Conservation (phyloP, 2,888 invertebrate genomes). For the Pasiphila rectangulata region DNA sequence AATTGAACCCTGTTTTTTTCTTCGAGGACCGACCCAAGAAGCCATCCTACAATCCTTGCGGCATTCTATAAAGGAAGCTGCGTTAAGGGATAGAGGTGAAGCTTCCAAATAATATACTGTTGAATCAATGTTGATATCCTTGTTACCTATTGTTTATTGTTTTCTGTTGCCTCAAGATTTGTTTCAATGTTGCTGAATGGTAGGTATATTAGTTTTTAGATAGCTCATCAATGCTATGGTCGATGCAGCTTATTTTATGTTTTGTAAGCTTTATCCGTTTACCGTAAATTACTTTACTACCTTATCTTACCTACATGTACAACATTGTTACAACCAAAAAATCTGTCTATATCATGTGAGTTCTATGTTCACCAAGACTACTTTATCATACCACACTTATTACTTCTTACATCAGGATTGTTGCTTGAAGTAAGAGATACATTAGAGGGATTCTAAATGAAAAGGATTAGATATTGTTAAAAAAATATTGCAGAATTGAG, state of each 20-base stretch:
- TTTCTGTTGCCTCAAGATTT: constrained; percentile 5
- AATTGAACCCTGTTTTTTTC: constrained; percentile 50
- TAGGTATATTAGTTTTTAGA: constrained; percentile 7
- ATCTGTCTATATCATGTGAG: no score
- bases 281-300: neutral
- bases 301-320: neutral
- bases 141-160: constrained; percentile 11
- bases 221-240: constrained; percentile 6
- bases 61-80: constrained; percentile 61
- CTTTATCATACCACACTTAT: no score
- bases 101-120: constrained; percentile 45
- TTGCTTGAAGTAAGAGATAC: no score
- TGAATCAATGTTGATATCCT: constrained; percentile 39
- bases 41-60: constrained; percentile 64
- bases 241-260: constrained; percentile 6
- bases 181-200: constrained; percentile 10
- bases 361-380: no score
- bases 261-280: neutral
- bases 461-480: no score
- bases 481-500: no score
- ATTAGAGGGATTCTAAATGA: no score
- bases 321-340: neutral
- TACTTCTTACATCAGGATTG: no score
- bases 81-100: constrained; percentile 62
- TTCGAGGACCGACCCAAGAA: constrained; percentile 66